Evolutionary conservation across 2,113 vertebrate genomes (phyloP), one percentile per base, ranked within the genome.

Genomic region (Corvus moneduloides): DNA sequence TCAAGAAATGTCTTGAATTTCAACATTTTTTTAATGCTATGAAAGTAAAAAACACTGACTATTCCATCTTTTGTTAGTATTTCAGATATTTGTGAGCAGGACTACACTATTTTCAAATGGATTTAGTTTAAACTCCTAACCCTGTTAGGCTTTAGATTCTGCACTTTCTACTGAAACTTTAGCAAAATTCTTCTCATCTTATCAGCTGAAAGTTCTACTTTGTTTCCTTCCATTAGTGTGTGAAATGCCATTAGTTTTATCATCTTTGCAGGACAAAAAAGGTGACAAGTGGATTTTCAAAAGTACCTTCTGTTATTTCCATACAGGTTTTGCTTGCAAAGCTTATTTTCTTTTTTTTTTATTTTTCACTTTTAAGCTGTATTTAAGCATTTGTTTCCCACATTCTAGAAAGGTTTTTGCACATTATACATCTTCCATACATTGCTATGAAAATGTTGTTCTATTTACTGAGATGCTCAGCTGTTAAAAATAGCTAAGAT

Each of bases 131-230:
- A 79, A 89, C 5, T 64, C 24, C 37, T 66, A 9, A 84, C 35
- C 30, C 48, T 72, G 69, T 16, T 30, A 77, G 49, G 49, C 21
- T 56, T 69, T 81, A 87, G 74, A 76, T 73, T 85, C 74, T 66
- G n/a, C 21, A 19, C 30, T 87, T 91, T 37, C 43, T 43, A 54
- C 41, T 87, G 49, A 52, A 73, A 66, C 41, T 84, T 87, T 85
- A 93, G 71, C 32, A 87, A 89, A 87, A 94, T 93, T 85, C 71
- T 93, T 94, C 73, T 89, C 75, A 92, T n/a, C 51, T 78, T 76
- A 23, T 87, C 78, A 95, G 8, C 66, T 80, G 84, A 69, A 95
- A 94, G 30, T 26, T 76, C 58, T 89, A 58, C 54, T 91, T 93
- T 94, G 87, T 91, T 61, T 85, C 72, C 48, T 85, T 91, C 48